Base-by-base conservation (phyloP, 2,113 vertebrate genomes). In the Loxodonta africana region DNA sequence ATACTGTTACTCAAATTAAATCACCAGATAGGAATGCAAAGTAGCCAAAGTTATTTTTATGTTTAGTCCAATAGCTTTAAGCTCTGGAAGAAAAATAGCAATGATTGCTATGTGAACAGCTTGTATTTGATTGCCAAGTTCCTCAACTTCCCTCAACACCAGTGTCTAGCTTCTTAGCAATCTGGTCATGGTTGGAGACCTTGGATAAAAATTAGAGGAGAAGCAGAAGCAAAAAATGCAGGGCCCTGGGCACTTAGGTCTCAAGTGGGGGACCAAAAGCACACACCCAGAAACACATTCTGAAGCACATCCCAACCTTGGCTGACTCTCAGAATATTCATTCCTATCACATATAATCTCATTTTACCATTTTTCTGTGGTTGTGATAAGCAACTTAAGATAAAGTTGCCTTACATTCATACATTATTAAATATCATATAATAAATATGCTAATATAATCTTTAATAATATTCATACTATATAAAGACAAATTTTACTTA, bases 401-500 rank as follows among this genome's bases (percentile, higher is more conserved):
- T 51, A 95, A 92, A 85, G 94, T 11, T 28, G 33, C 77, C 94
- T 85, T 25, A 23, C 30, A 92, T n/a, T 90, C 83, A 92, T 97
- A 82, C 57, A 93, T 94, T 97, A 94, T 82, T 95, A 95, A 96
- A 88, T 86, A 69, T 33, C 41, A 85, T 82, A 78, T 80, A 90
- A 60, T 63, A 93, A 95, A 91, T 53, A 97, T 97, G 94, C 62
- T 96, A 96, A 94, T 88, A 89, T 65, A 86, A 81, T 80, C 71
- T 48, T 97, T 95, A 93, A 97, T 92, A 93, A 83, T 81, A 95
- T 86, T 96, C 89, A 93, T 89, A 41, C 26, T 96, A 85, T 89
- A 95, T 90, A 95, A 97, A 97, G 95, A 96, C 89, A 95, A 96
- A 97, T 86, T 95, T 97, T 95, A 93, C 48, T 97, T 94, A 95